Base-by-base conservation (phyloP, 2,888 invertebrate genomes). In the Palloptera scutellata region DNA sequence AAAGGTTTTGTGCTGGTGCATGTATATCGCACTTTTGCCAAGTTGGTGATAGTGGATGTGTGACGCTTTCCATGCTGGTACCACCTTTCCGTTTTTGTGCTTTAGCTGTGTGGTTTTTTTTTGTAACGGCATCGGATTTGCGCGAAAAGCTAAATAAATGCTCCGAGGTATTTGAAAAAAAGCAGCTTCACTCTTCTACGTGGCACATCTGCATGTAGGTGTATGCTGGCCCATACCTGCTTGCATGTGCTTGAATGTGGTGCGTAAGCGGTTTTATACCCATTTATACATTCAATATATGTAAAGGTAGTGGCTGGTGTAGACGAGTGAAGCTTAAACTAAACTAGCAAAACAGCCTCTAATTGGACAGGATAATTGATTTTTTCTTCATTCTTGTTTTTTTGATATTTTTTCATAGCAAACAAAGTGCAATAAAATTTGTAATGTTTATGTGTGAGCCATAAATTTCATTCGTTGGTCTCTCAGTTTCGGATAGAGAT, bases 21-120 rank as follows among this genome's bases (percentile, higher is more conserved):
- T 59, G 12, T 15, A 42, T 59, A 19, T 30, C n/a, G 9, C 40
- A 15, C 48, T n/a, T 8, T n/a, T 48, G 48, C 68, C 70, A 59
- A 67, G 69, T 60, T 61, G 73, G 60, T 74, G 60, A 58, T 43
- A 72, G 69, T 71, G 68, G 69, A 67, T 73, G 65, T 59, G 65
- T 65, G 62, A 19, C 53, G 48, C 61, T 55, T 48, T 72, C 19
- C 42, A 20, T 11, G 13, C 58, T 51, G 43, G 43, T 65, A 58
- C 42, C 54, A 59, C 19, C 54, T 45, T 65, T 45, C 61, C 20
- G 17, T 48, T 40, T 30, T 43, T 13, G 17, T 12, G 30, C 13
- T 43, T n/a, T 54, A 20, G 15, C 15, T 13, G 19, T 52, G 13
- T 43, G 19, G 12, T 13, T 51, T 17, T 9, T 20, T 45, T 9